Base-by-base conservation (phyloP, 2,113 vertebrate genomes). In the Leptodactylus fuscus region DNA sequence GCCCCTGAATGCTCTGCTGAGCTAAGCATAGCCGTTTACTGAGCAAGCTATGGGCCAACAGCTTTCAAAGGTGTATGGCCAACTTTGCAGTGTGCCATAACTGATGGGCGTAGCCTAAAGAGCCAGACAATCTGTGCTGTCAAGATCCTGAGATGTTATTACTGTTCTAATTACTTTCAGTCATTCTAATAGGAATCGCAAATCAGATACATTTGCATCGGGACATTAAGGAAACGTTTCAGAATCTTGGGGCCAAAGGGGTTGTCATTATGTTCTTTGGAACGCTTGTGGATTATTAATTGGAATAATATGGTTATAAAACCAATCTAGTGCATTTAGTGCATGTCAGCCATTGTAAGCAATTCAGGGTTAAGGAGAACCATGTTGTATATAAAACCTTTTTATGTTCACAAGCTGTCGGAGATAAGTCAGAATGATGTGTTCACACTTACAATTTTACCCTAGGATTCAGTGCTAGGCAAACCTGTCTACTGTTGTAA, bases 401-500 rank as follows among this genome's bases (percentile, higher is more conserved):
- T 86, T 81, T 73, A 80, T 73, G 51, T 86, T 86, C 65, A 58
- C 76, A 80, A 58, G 77, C 65, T 86, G 84, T 86, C 67, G 16
- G 76, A 70, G 34, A 69, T 69, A 85, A 85, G 83, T 85, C 75
- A 80, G 62, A 85, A 71, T 44, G 77, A 86, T 71, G 84, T 58
- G 77, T 86, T 86, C 84, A 81, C 84, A 81, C 84, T 34, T 85
- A 85, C 83, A 70, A 79, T 80, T 80, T 80, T 85, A 70, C 83
- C 48, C 48, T 71, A 73, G 77, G 84, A 81, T 86, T 60, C 77
- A 81, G 75, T 79, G 75, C 77, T 81, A 86, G 77, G 84, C 65
- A 86, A 81, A 86, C 84, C 84, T 86, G 84, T 86, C 84, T 86
- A 81, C 84, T 71, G 84, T 73, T 81, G 77, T 86, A 86, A 86